These are phyloP conservation scores for Cyclina sinensis DNA, from an alignment of 1,140 invertebrate genomes.

Conservation along the genomic window DNA sequence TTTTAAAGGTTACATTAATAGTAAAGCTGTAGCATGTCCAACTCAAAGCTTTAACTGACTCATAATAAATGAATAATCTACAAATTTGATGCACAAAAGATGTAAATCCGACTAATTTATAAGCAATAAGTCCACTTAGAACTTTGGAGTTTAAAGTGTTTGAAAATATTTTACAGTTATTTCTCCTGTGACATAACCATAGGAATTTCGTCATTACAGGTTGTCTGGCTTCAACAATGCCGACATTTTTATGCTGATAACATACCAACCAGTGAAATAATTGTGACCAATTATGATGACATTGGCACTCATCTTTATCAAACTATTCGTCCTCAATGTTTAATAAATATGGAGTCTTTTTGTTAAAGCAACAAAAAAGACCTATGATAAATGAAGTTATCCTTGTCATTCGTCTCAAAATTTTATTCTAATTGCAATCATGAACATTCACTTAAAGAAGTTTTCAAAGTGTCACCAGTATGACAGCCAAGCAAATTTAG, in stretches of 20 bases:
- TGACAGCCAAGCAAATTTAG: no score
- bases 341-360: no score
- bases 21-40: no score
- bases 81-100: background rate
- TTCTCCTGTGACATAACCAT: background rate
- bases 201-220: background rate
- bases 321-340: background rate
- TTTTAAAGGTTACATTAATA: no score
- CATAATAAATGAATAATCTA: background rate
- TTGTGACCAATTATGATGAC: background rate
- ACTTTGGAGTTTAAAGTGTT: background rate
- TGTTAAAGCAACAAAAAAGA: no score
- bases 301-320: background rate
- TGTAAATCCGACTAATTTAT: background rate
- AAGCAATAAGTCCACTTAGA: background rate
- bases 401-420: no score
- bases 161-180: background rate
- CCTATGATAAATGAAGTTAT: no score
- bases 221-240: constrained; percentile 14
- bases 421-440: no score
- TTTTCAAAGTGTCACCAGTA: no score
- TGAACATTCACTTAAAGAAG: no score
- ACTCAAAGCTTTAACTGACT: no score
- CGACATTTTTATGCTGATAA: background rate
- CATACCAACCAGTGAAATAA: background rate